These are phyloP conservation scores for Aphidius gifuensis DNA, from an alignment of 1,140 invertebrate species.

Conservation along the genomic window DNA sequence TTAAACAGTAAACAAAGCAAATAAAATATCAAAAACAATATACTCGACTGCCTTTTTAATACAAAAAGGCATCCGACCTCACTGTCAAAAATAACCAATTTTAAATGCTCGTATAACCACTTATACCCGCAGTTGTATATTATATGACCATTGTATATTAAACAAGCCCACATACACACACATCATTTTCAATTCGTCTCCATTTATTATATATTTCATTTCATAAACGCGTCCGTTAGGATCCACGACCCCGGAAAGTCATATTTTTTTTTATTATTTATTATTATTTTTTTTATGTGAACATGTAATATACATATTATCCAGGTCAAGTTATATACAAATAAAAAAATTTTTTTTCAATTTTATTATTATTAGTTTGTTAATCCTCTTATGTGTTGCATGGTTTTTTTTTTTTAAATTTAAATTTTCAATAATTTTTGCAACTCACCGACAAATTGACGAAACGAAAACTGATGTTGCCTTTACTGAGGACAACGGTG, in stretches of 20 bases:
- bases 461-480: slow-evolving; percentile 1
- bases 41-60: slow-evolving; percentile 47
- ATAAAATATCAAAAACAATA: too few species aligned
- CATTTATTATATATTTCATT: too few species aligned
- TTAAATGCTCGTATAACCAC: slow-evolving; percentile 24
- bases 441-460: slow-evolving; percentile 21
- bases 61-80: slow-evolving; percentile 43
- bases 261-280: too few species aligned
- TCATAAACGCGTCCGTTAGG: slow-evolving; percentile 8
- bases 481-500: slow-evolving; percentile 5
- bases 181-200: neutral
- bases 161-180: slow-evolving; percentile 6
- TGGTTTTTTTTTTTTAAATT: neutral
- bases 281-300: too few species aligned
- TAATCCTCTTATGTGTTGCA: neutral
- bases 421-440: neutral
- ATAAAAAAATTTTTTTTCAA: neutral
- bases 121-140: slow-evolving; percentile 12
- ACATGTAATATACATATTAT: neutral
- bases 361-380: neutral
- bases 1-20: too few species aligned
- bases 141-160: slow-evolving; percentile 8
- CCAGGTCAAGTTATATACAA: neutral
- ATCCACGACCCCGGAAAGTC: slow-evolving; percentile 2
- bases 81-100: slow-evolving; percentile 49